A percentile compares a stretch with the other conserved stretches of the same genome.
These are phyloP conservation scores for Speoplatyrhinus poulsoni DNA, from an alignment of 2,113 vertebrate genomes.

Conservation along the genomic window DNA sequence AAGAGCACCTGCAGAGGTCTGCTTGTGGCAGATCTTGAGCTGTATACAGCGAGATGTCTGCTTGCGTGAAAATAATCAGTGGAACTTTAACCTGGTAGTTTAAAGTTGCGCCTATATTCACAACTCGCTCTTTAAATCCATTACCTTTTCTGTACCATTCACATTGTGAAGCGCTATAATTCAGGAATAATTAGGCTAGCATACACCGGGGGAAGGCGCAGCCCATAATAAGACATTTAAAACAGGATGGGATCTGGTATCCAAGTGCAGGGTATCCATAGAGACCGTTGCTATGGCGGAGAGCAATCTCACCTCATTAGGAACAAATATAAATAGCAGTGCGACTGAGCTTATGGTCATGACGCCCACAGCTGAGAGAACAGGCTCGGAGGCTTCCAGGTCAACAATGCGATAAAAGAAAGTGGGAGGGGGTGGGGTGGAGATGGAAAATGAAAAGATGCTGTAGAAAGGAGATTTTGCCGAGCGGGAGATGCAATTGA, in stretches of 20 bases:
- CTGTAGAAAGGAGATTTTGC: constrained; percentile 4
- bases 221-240: constrained; percentile 73
- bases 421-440: constrained; percentile 33
- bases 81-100: constrained; percentile 16
- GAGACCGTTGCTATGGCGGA: constrained; percentile 76
- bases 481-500: constrained; percentile 9
- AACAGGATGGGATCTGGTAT: constrained; percentile 71
- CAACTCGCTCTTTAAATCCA: constrained; percentile 23
- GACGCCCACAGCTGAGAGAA: constrained; percentile 60
- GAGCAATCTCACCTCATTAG: constrained; percentile 77
- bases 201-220: constrained; percentile 54
- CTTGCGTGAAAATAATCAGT: constrained; percentile 32
- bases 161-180: constrained; percentile 42
- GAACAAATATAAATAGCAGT: constrained; percentile 77
- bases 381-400: constrained; percentile 51
- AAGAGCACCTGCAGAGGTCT: constrained; percentile 50
- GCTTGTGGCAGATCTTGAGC: constrained; percentile 33
- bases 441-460: constrained; percentile 30
- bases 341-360: constrained; percentile 64
- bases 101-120: constrained; percentile 25
- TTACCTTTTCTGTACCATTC: constrained; percentile 41
- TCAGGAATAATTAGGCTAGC: constrained; percentile 67
- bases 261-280: constrained; percentile 76
- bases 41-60: constrained; percentile 24
- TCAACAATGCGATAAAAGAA: constrained; percentile 46